Conservation (phyloP, 2,797 vertebrate genomes). For the Eupleurogrammus muticus region DNA sequence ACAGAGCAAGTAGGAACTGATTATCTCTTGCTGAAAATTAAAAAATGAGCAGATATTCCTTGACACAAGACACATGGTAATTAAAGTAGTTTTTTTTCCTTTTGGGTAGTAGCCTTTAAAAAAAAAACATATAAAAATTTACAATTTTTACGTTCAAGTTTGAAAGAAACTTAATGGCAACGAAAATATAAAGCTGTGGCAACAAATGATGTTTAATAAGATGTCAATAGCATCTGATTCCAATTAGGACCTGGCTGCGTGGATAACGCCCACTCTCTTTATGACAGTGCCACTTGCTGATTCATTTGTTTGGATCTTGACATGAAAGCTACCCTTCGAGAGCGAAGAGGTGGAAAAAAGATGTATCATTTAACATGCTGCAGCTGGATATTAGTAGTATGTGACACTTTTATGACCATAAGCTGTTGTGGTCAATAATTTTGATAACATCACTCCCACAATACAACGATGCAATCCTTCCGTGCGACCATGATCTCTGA, state of each 20-base stretch:
- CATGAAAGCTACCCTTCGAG: slow-evolving; percentile 2
- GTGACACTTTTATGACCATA: slow-evolving; percentile 10
- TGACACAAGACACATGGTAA: not conserved
- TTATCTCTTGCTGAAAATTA: slow-evolving; percentile 30
- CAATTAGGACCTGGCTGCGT: slow-evolving; percentile 6
- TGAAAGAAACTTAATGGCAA: not conserved
- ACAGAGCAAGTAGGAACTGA: slow-evolving; percentile 29
- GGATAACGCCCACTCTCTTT: slow-evolving; percentile 1
- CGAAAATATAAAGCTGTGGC: not conserved
- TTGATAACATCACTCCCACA: slow-evolving; percentile 2
- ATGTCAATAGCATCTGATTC: slow-evolving; percentile 17
- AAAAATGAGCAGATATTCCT: not conserved
- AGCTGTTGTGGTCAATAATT: not conserved
- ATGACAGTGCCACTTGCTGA: slow-evolving; percentile 5
- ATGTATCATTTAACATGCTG: not conserved
- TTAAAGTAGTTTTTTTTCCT: not conserved
- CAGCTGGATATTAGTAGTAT: slow-evolving; percentile 1
- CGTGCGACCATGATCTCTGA: slow-evolving; percentile 22
- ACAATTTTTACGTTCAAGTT: not conserved
- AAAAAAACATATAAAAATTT: not conserved
- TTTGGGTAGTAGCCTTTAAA: not conserved
- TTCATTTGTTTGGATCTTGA: slow-evolving; percentile 21
- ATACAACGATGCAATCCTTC: not conserved
- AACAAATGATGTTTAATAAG: slow-evolving; percentile 15
- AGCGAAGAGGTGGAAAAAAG: not conserved